These are phyloP conservation scores for Acestrorhynchus altus DNA, from an alignment of 2,797 vertebrate species.

Conservation along the genomic window DNA sequence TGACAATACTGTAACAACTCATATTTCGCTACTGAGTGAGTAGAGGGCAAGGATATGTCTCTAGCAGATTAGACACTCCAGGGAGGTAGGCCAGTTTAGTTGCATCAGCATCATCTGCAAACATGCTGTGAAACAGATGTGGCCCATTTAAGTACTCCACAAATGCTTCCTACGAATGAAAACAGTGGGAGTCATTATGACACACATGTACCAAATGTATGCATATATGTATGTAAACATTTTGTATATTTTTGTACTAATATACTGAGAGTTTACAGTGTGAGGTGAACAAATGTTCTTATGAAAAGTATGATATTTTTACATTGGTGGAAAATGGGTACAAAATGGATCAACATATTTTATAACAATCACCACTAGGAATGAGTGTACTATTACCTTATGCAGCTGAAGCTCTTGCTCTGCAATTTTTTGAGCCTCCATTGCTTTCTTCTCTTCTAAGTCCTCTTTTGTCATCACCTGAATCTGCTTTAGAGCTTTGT, in stretches of 20 bases:
- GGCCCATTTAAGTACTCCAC: conserved; percentile 86
- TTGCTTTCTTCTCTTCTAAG: conserved; percentile 57
- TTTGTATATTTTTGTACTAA: too few species aligned
- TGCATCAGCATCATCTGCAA: conserved; percentile 79
- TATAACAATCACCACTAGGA: neutral
- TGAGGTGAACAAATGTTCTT: too few species aligned
- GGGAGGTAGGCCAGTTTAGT: conserved; percentile 76
- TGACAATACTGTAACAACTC: too few species aligned
- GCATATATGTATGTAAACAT: too few species aligned
- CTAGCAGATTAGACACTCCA: conserved; percentile 74
- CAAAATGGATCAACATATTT: too few species aligned
- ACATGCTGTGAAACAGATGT: conserved; percentile 82
- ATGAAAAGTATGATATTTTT: too few species aligned
- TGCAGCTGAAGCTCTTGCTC: conserved; percentile 78
- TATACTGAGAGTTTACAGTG: too few species aligned
- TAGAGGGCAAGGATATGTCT: conserved; percentile 96
- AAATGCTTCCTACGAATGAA: conserved; percentile 81
- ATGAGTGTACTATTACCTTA: conserved; percentile 67
- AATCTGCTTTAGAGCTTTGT: conserved; percentile 69
- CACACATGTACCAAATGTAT: too few species aligned
- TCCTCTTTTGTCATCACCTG: conserved; percentile 76
- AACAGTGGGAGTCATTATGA: neutral
- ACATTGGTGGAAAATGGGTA: too few species aligned
- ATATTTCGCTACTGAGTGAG: too few species aligned
- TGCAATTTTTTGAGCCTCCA: conserved; percentile 62